Conservation (phyloP, 1,140 invertebrate genomes). For the Pseudomyrmex gracilis region DNA sequence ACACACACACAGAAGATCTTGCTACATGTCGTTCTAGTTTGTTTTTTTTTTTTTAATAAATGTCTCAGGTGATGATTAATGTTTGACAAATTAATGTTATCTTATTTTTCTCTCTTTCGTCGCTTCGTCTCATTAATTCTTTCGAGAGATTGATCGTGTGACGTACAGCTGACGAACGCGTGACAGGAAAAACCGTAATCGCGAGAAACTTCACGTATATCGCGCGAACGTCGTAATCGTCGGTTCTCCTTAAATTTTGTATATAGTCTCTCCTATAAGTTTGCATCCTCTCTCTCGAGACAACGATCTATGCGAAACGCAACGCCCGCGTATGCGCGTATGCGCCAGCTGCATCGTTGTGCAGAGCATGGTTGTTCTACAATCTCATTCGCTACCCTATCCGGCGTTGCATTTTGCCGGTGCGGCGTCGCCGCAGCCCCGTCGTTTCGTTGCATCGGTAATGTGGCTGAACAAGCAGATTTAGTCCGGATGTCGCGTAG, state of each 20-base stretch:
- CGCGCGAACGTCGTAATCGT: conserved; percentile 30
- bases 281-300: conserved; percentile 38
- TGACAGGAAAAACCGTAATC: conserved; percentile 6
- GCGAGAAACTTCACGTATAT: conserved; percentile 2
- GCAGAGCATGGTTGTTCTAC: conserved; percentile 16
- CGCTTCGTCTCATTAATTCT: not conserved
- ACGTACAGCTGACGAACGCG: not conserved
- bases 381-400: not conserved
- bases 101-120: not conserved
- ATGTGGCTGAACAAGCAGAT: conserved; percentile 47
- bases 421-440: conserved; percentile 25
- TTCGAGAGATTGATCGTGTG: conserved; percentile 20
- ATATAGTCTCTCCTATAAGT: conserved; percentile 41
- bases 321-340: conserved; percentile 16
- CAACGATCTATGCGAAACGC: conserved; percentile 42
- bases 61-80: conserved; percentile 3
- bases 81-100: too few species aligned
- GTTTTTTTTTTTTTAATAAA: not conserved
- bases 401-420: conserved; percentile 37
- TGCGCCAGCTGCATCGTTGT: conserved; percentile 10
- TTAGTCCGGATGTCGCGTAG: conserved; percentile 35
- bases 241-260: conserved; percentile 28
- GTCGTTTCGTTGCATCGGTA: conserved; percentile 47
- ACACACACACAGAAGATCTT: too few species aligned
- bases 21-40: too few species aligned